phyloP scores from a whole-genome alignment of 2,797 vertebrate genomes.

The Streptopelia turtur region DNA sequence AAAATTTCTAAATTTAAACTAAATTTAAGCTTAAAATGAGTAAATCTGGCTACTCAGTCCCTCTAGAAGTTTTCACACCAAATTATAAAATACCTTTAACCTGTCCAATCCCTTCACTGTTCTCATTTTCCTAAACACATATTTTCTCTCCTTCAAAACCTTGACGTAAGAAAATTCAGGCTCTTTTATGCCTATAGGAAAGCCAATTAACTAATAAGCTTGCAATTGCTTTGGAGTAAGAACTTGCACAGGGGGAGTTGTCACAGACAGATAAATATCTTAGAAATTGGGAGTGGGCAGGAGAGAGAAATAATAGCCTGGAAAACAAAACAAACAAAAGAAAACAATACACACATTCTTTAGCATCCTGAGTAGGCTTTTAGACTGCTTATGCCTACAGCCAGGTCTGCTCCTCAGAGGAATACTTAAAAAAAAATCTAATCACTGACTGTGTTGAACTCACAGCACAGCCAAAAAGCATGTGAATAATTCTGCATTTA shows the following conservation, averaged over 20 bases:
- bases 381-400: background rate
- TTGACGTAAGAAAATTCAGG: background rate
- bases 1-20: background rate
- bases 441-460: background rate
- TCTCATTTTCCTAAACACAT: background rate
- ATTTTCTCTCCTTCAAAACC: background rate
- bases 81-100: background rate
- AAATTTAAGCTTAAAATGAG: background rate
- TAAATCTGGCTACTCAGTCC: background rate
- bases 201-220: background rate
- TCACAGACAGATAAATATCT: background rate
- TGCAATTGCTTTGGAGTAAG: background rate
- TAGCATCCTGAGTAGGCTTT: background rate
- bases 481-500: background rate
- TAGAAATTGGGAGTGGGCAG: background rate
- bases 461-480: background rate
- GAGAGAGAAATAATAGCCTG: background rate
- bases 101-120: background rate
- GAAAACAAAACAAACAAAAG: background rate
- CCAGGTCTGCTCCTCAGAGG: background rate
- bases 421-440: background rate
- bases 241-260: background rate
- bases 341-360: background rate
- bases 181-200: background rate
- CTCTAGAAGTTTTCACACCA: background rate